phyloP scores from a whole-genome alignment of 2,888 invertebrate genomes.

The Pedicia rivosa region DNA sequence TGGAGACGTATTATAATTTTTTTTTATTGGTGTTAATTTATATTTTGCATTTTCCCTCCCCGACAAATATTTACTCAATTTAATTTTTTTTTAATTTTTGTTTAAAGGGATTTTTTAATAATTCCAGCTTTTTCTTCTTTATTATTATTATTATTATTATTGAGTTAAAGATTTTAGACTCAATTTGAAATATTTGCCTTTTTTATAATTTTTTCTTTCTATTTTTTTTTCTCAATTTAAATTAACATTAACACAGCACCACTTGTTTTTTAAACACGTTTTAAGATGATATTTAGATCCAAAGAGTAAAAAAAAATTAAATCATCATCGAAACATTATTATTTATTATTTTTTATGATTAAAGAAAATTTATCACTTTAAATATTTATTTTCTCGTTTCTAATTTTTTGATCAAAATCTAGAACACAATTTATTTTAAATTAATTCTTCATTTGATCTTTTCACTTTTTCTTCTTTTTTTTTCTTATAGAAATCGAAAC shows the following conservation, averaged over 20 bases:
- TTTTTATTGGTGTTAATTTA: too few relatives aligned
- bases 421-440: conserved; percentile 3
- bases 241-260: background rate
- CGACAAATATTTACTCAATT: too few relatives aligned
- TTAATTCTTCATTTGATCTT: background rate
- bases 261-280: background rate
- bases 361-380: background rate
- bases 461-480: conserved; percentile 2
- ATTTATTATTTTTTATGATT: background rate
- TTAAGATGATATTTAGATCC: too few relatives aligned
- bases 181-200: background rate
- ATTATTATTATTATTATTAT: background rate
- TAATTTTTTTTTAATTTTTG: background rate
- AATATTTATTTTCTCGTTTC: background rate
- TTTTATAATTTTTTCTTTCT: background rate
- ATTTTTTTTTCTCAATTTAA: background rate
- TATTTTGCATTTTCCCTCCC: background rate
- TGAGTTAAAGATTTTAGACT: background rate
- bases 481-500: too few relatives aligned
- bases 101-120: background rate
- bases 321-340: too few relatives aligned
- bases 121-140: too few relatives aligned
- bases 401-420: background rate
- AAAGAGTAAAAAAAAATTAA: too few relatives aligned
- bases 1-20: too few relatives aligned